Conservation (phyloP, 2,888 invertebrate genomes). For the Platerodrilus igneus region DNA sequence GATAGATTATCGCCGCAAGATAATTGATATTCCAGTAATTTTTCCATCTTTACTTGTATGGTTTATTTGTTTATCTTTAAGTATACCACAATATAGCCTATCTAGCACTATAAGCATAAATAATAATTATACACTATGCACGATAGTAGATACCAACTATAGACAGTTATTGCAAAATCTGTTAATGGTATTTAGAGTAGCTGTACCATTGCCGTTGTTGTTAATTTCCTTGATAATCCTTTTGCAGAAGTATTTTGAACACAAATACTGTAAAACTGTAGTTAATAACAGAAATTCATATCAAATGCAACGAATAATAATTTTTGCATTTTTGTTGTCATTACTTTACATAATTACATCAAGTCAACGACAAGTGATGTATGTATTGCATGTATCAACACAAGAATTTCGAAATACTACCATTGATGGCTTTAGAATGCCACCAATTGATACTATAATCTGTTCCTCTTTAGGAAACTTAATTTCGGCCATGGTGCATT, state of each 20-base stretch:
- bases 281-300: constrained; percentile 37
- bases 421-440: constrained; percentile 36
- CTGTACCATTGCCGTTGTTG: constrained; percentile 37
- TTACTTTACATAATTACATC: constrained; percentile 38
- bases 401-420: constrained; percentile 25
- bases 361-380: constrained; percentile 38
- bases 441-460: constrained; percentile 37
- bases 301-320: constrained; percentile 35
- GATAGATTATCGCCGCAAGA: constrained; percentile 52
- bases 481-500: constrained; percentile 39
- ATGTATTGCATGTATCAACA: constrained; percentile 33
- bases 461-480: constrained; percentile 28
- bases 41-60: constrained; percentile 56
- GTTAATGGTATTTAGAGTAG: constrained; percentile 37
- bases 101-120: constrained; percentile 50
- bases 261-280: constrained; percentile 29
- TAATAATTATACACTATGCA: constrained; percentile 48
- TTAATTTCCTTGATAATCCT: constrained; percentile 36
- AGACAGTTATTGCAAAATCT: constrained; percentile 40
- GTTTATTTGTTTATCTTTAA: constrained; percentile 55
- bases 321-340: constrained; percentile 37
- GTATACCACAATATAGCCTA: constrained; percentile 56
- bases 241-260: constrained; percentile 34
- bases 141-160: constrained; percentile 52
- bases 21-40: constrained; percentile 49